A percentile compares a stretch with the other conserved stretches of the same genome.
phyloP scores from a whole-genome alignment of 2,888 invertebrate species.

The Eupithecia exiguata region DNA sequence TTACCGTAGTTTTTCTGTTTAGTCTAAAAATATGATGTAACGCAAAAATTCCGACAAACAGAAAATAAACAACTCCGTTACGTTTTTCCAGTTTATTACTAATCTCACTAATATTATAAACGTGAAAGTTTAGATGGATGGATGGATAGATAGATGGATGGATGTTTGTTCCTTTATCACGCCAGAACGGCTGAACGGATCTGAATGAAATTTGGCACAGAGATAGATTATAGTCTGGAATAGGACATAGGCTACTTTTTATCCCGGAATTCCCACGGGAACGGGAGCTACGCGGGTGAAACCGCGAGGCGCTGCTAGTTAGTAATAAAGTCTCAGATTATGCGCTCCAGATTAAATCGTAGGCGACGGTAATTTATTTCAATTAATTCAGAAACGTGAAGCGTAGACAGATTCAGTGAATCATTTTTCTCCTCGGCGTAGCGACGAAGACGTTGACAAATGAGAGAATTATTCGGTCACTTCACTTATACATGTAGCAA shows the following conservation, averaged over 20 bases:
- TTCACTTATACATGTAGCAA: slow-evolving; percentile 62
- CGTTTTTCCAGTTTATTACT: slow-evolving; percentile 20
- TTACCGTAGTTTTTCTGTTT: too few species aligned
- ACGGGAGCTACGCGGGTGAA: too few species aligned
- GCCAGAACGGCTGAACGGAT: too few species aligned
- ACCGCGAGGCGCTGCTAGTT: too few species aligned
- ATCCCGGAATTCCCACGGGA: too few species aligned
- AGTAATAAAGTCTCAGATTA: slow-evolving; percentile 64
- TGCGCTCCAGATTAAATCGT: slow-evolving; percentile 65
- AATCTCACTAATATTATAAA: too few species aligned
- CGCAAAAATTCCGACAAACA: background rate
- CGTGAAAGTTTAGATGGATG: too few species aligned
- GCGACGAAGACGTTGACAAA: slow-evolving; percentile 78
- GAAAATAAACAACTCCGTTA: background rate
- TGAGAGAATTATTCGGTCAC: slow-evolving; percentile 77
- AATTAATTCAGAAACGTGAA: slow-evolving; percentile 77
- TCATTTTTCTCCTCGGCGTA: slow-evolving; percentile 77
- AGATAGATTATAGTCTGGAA: too few species aligned
- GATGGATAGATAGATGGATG: too few species aligned
- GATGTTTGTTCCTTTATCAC: too few species aligned
- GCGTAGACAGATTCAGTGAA: slow-evolving; percentile 77
- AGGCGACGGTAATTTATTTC: slow-evolving; percentile 76
- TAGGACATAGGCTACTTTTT: too few species aligned
- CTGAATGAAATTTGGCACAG: too few species aligned
- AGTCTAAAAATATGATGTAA: background rate